Base-by-base conservation (phyloP, 92 coral and sea anemone genomes). In the Phenganax subtilis region DNA sequence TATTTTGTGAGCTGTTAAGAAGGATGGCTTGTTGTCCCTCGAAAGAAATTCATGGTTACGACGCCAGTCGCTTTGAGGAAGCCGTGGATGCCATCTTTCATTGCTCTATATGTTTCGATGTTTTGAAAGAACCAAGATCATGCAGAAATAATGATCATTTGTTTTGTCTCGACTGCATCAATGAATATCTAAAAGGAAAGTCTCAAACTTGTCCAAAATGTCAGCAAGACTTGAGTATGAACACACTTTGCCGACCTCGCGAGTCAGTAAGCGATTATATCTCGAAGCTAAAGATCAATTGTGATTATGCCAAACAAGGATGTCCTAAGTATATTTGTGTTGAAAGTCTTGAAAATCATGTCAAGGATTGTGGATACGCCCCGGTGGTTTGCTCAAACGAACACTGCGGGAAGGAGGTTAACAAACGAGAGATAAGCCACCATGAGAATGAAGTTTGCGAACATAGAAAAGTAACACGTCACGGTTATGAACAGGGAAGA, bases 101-200 rank as follows among this genome's bases (percentile, higher is more conserved):
- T 44, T 75, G 80, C 31, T 55, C 80, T 0, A 75, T 75, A 7
- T 75, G 80, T 54, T 58, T 51, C 51, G 57, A 56, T 5, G 80
- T 75, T 20, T 65, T 75, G 7, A 75, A 75, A 55, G 80, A 75
- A 55, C 80, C 64, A 12, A 77, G 82, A 16, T 85, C 80, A 76
- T 68, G 73, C 15, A 10, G 52, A 30, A 68, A 68, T 15, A 68
- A 68, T 11, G 73, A 68, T 0, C 73, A 68, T 20, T 12, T 37
- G 16, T 67, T 67, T 67, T 67, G 72, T 67, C 51, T 28, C 12
- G 53, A 7, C 72, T 67, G 72, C 14, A 67, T 67, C 72, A 67
- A 11, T 15, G 72, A 67, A 20, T 53, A 67, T 67, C 27, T 67
- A 12, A 67, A 67, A 3, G 72, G 7, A 10, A 67, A 20, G 4